Evolutionary conservation across 2,888 invertebrate genomes (phyloP).

Genomic region (Phoenoteleia sp.): DNA sequence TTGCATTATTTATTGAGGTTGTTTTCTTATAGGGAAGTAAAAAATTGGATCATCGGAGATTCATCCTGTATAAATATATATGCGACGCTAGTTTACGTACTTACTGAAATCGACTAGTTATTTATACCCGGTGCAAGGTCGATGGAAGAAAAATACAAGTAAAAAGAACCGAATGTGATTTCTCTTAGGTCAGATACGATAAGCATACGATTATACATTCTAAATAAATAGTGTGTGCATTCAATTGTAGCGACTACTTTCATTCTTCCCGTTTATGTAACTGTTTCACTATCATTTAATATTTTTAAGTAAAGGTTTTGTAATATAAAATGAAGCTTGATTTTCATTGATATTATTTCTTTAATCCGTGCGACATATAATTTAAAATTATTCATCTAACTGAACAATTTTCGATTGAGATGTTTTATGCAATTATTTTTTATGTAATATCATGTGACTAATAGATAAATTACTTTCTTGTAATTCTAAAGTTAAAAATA

Average conservation of each 20-base stretch:
- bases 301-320: too few relatives aligned
- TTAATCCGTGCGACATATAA: too few relatives aligned
- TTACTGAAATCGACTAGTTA: slow-evolving; percentile 79
- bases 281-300: too few relatives aligned
- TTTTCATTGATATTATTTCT: too few relatives aligned
- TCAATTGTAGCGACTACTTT: slow-evolving; percentile 74
- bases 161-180: slow-evolving; percentile 83
- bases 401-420: too few relatives aligned
- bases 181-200: slow-evolving; percentile 85
- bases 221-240: slow-evolving; percentile 86
- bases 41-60: slow-evolving; percentile 70
- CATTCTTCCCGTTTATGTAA: slow-evolving; percentile 29
- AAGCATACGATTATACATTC: slow-evolving; percentile 85
- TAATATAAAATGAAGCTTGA: too few relatives aligned
- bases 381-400: too few relatives aligned
- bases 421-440: too few relatives aligned
- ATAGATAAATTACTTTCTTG: too few relatives aligned
- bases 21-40: slow-evolving; percentile 45
- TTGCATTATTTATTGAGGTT: slow-evolving; percentile 62
- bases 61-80: slow-evolving; percentile 72
- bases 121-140: slow-evolving; percentile 82
- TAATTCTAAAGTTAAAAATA: too few relatives aligned
- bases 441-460: too few relatives aligned
- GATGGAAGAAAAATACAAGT: slow-evolving; percentile 75
- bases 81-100: slow-evolving; percentile 81